Conservation (phyloP, 1,140 invertebrate species). For the Leptonema lineaticorne region DNA sequence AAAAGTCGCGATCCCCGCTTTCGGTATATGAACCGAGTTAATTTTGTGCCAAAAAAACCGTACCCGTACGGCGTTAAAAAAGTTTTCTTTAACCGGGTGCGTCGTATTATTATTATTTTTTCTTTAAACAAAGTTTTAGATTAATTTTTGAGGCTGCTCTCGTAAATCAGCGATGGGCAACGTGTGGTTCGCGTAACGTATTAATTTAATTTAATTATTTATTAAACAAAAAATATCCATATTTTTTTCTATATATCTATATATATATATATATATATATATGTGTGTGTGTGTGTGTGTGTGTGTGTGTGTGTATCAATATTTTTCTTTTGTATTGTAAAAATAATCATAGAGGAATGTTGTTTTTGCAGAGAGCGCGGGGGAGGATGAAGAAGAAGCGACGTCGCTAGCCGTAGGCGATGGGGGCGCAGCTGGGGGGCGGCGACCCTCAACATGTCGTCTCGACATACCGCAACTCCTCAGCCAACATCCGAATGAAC, state of each 20-base stretch:
- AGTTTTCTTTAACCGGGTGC: too few species aligned
- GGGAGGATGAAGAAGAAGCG: conserved; percentile 51
- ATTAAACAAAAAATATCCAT: too few species aligned
- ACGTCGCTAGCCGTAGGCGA: conserved; percentile 27
- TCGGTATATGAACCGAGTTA: too few species aligned
- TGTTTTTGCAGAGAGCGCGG: conserved; percentile 47
- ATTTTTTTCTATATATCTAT: background rate
- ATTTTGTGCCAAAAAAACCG: too few species aligned
- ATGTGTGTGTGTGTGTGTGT: background rate
- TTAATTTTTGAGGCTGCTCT: too few species aligned
- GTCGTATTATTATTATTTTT: too few species aligned
- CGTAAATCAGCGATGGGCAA: too few species aligned
- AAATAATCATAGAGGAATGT: background rate
- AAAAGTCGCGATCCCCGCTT: too few species aligned
- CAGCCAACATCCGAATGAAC: conserved; percentile 48
- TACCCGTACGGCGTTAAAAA: too few species aligned
- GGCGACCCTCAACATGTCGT: conserved; percentile 52
- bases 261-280: background rate
- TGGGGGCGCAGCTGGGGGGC: conserved; percentile 38
- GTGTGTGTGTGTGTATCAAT: background rate
- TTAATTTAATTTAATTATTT: too few species aligned
- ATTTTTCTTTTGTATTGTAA: background rate
- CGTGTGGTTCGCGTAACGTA: too few species aligned
- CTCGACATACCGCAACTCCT: conserved; percentile 54
- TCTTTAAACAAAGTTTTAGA: too few species aligned